Conservation (phyloP, 1,140 invertebrate genomes). For the Cheumatopsyche charites region DNA sequence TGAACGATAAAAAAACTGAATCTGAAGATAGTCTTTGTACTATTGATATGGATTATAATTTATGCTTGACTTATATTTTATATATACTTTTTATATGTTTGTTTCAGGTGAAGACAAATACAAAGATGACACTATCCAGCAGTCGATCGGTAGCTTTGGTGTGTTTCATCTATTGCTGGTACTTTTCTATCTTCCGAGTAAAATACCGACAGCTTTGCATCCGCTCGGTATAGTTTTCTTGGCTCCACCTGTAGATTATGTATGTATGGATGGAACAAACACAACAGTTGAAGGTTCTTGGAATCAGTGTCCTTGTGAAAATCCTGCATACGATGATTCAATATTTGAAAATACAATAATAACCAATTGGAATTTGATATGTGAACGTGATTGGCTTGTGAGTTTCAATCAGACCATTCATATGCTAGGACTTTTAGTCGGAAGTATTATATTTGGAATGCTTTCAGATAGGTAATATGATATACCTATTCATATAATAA, state of each 20-base stretch:
- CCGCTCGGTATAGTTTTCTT: slow-evolving; percentile 71
- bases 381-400: slow-evolving; percentile 56
- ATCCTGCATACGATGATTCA: slow-evolving; percentile 57
- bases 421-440: slow-evolving; percentile 61
- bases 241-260: slow-evolving; percentile 66
- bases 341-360: slow-evolving; percentile 59
- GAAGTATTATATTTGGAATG: slow-evolving; percentile 60
- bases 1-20: too few species aligned
- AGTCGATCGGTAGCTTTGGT: slow-evolving; percentile 34
- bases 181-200: slow-evolving; percentile 28
- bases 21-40: too few species aligned
- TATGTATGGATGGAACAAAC: slow-evolving; percentile 56
- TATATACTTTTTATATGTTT: too few species aligned
- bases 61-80: too few species aligned
- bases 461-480: slow-evolving; percentile 58
- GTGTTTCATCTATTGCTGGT: slow-evolving; percentile 34
- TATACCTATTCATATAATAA: not conserved
- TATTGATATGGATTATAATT: too few species aligned
- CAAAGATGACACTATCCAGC: slow-evolving; percentile 35
- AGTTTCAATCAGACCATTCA: slow-evolving; percentile 61
- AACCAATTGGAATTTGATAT: slow-evolving; percentile 62
- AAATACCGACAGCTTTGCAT: slow-evolving; percentile 70
- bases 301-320: slow-evolving; percentile 56
- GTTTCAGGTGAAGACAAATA: not conserved
- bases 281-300: slow-evolving; percentile 41